phyloP scores from a whole-genome alignment of 1,140 invertebrate genomes.

The Neodiprion pinetum region DNA sequence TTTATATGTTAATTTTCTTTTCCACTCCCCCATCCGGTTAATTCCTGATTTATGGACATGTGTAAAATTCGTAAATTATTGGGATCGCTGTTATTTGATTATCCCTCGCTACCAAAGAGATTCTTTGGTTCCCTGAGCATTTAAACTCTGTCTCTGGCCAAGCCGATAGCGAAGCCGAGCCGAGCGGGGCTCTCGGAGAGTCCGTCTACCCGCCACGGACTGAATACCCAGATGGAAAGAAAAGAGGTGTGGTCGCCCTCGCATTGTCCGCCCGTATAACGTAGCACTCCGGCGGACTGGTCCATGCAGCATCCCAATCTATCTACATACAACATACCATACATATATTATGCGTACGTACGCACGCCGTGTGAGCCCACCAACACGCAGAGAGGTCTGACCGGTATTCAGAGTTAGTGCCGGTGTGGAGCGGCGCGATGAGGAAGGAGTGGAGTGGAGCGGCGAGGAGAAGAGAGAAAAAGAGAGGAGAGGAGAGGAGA shows the following conservation, averaged over 20 bases:
- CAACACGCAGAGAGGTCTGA: constrained; percentile 37
- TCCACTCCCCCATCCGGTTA: too few species aligned
- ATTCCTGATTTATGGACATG: too few species aligned
- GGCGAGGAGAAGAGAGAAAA: constrained; percentile 31
- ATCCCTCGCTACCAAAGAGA: too few species aligned
- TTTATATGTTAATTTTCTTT: too few species aligned
- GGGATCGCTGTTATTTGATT: too few species aligned
- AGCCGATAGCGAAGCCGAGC: too few species aligned
- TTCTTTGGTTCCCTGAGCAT: too few species aligned
- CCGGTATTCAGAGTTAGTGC: constrained; percentile 57
- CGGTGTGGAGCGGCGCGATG: constrained; percentile 19
- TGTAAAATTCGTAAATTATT: too few species aligned
- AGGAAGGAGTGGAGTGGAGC: constrained; percentile 23
- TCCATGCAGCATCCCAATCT: constrained; percentile 57
- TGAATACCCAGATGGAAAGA: constrained; percentile 36
- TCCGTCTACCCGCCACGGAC: not conserved
- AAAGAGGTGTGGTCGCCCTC: constrained; percentile 56
- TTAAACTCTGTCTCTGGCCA: too few species aligned
- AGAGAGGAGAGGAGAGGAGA: constrained; percentile 22
- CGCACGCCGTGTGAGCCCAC: not conserved
- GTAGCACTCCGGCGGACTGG: constrained; percentile 44
- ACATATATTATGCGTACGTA: constrained; percentile 35
- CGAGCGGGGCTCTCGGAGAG: too few species aligned
- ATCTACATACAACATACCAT: constrained; percentile 49
- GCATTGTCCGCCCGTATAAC: constrained; percentile 52